phyloP scores from a whole-genome alignment of 2,113 vertebrate species.

The Tetrao urogallus region DNA sequence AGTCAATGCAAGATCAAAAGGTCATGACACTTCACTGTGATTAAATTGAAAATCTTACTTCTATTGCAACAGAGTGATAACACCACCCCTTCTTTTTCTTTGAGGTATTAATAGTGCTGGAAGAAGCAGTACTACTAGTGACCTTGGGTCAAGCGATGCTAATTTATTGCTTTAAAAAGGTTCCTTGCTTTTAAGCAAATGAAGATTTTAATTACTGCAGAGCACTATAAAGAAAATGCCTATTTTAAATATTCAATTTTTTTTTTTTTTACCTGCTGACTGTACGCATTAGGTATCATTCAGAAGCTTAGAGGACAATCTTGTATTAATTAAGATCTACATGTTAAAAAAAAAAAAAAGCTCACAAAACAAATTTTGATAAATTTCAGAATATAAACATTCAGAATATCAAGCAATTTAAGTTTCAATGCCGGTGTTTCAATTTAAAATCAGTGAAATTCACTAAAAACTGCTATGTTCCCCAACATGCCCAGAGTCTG shows the following conservation, averaged over 20 bases:
- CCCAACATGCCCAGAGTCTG: background rate
- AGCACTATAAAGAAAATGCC: slow-evolving; percentile 59
- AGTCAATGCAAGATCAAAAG: slow-evolving; percentile 70
- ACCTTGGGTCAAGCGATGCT: slow-evolving; percentile 66
- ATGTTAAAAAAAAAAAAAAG: background rate
- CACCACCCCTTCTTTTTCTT: slow-evolving; percentile 70
- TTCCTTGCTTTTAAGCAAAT: slow-evolving; percentile 74
- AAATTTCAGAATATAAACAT: background rate
- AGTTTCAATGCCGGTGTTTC: background rate
- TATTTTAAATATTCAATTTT: slow-evolving; percentile 66
- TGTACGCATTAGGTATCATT: slow-evolving; percentile 54
- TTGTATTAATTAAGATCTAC: slow-evolving; percentile 55
- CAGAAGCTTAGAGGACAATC: slow-evolving; percentile 51
- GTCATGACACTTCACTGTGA: slow-evolving; percentile 62
- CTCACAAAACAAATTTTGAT: background rate
- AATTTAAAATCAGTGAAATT: background rate
- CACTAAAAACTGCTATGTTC: background rate
- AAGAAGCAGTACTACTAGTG: slow-evolving; percentile 54
- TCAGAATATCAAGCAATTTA: background rate
- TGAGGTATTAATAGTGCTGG: slow-evolving; percentile 63
- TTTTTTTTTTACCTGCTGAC: slow-evolving; percentile 60
- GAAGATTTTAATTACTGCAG: slow-evolving; percentile 68
- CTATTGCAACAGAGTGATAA: slow-evolving; percentile 55
- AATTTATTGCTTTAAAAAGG: slow-evolving; percentile 69
- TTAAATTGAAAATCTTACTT: slow-evolving; percentile 74